Evolutionary conservation across 1,140 invertebrate species (phyloP).

Genomic region (Drosophila nannoptera): DNA sequence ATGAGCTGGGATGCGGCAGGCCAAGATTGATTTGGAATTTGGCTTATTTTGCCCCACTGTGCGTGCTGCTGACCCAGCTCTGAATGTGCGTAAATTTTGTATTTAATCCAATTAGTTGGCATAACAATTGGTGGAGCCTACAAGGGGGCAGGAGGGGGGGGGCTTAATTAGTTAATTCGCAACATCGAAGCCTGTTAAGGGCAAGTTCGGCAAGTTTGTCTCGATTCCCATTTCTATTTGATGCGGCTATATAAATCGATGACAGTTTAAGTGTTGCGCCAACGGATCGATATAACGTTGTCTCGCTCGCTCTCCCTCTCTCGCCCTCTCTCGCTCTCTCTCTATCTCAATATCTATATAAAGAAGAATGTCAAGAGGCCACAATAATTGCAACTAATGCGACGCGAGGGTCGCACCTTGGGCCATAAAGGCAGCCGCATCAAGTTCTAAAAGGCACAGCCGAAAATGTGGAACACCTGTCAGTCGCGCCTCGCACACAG

Average conservation of each 20-base stretch:
- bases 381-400: conserved; percentile 77
- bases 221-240: conserved; percentile 19
- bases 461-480: conserved; percentile 41
- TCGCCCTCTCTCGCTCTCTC: too few species aligned
- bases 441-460: conserved; percentile 3
- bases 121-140: too few species aligned
- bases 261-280: conserved; percentile 34
- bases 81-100: too few species aligned
- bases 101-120: neutral
- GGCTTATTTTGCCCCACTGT: too few species aligned
- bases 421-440: conserved; percentile 58
- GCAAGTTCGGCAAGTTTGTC: conserved; percentile 57
- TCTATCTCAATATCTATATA: conserved; percentile 31
- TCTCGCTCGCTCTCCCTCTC: too few species aligned
- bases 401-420: conserved; percentile 67
- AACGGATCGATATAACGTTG: conserved; percentile 45
- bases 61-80: too few species aligned
- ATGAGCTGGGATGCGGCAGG: too few species aligned
- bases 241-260: conserved; percentile 50
- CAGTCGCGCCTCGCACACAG: conserved; percentile 4
- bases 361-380: conserved; percentile 77
- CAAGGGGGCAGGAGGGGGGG: neutral
- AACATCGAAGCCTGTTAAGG: conserved; percentile 63
- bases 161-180: conserved; percentile 45
- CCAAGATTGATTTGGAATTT: too few species aligned